Evolutionary conservation across 2,113 vertebrate genomes (phyloP).

Genomic region (Kryptolebias marmoratus): DNA sequence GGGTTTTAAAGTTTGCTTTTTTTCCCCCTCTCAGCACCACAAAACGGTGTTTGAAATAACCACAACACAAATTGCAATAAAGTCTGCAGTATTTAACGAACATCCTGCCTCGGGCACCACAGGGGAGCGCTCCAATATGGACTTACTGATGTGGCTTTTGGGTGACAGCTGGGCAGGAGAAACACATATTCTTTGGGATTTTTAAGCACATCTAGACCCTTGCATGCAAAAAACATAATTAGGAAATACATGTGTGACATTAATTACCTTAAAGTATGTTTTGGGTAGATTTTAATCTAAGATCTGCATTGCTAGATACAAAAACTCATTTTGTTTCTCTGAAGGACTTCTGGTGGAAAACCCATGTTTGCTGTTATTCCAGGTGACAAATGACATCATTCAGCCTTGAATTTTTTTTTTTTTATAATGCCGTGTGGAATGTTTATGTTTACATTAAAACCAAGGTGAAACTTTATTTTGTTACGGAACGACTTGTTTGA

Average conservation of each 20-base stretch:
- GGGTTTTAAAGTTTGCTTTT: slow-evolving; percentile 6
- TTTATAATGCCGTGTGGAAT: neutral
- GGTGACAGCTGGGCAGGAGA: slow-evolving; percentile 30
- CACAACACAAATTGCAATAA: slow-evolving; percentile 6
- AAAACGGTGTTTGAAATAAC: slow-evolving; percentile 41
- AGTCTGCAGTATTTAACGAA: slow-evolving; percentile 21
- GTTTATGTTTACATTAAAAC: slow-evolving; percentile 9
- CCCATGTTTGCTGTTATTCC: slow-evolving; percentile 12
- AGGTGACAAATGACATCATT: neutral
- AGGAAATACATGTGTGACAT: neutral
- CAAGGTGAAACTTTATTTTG: slow-evolving; percentile 1
- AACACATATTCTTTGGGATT: neutral
- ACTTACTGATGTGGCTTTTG: slow-evolving; percentile 45
- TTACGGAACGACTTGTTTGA: slow-evolving; percentile 19
- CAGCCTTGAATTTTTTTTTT: too few relatives aligned
- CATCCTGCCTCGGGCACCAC: slow-evolving; percentile 42
- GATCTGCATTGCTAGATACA: slow-evolving; percentile 1
- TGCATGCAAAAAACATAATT: neutral
- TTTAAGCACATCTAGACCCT: slow-evolving; percentile 11
- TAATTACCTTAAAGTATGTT: neutral
- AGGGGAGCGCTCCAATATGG: neutral
- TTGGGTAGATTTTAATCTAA: slow-evolving; percentile 5
- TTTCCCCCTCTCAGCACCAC: slow-evolving; percentile 27
- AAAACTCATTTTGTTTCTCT: slow-evolving; percentile 15
- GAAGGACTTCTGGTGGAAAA: neutral